Conservation (phyloP, 2,113 vertebrate species). For the Verasper variegatus region DNA sequence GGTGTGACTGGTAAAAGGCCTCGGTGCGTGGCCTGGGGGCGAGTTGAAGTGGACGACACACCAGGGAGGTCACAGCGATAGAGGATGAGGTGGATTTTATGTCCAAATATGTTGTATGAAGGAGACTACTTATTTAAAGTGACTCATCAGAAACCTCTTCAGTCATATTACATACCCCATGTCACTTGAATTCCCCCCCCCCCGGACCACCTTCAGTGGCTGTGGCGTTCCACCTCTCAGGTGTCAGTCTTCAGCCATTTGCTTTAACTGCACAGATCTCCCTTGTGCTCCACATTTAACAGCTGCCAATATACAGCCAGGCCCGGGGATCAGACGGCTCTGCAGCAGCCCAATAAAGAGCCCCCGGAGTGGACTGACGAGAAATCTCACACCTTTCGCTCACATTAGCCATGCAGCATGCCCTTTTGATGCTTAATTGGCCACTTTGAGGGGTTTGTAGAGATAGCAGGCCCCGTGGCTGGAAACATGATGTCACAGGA, state of each 20-base stretch:
- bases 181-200: neutral
- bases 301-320: conserved; percentile 87
- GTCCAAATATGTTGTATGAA: neutral
- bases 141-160: neutral
- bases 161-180: neutral
- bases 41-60: conserved; percentile 25
- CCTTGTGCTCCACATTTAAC: conserved; percentile 78
- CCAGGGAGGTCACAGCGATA: neutral
- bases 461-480: conserved; percentile 43
- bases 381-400: conserved; percentile 86
- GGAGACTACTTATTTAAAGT: neutral
- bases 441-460: conserved; percentile 75
- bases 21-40: neutral
- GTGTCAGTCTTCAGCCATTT: conserved; percentile 82
- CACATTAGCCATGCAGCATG: conserved; percentile 83
- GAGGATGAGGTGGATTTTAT: neutral
- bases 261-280: conserved; percentile 75
- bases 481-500: conserved; percentile 29
- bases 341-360: conserved; percentile 79
- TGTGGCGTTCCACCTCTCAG: conserved; percentile 46
- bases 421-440: conserved; percentile 86
- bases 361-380: conserved; percentile 80
- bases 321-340: conserved; percentile 82
- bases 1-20: conserved; percentile 47
- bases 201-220: conserved; percentile 37